phyloP scores from a whole-genome alignment of 1,140 invertebrate species.

The Scaptomyza montana region DNA sequence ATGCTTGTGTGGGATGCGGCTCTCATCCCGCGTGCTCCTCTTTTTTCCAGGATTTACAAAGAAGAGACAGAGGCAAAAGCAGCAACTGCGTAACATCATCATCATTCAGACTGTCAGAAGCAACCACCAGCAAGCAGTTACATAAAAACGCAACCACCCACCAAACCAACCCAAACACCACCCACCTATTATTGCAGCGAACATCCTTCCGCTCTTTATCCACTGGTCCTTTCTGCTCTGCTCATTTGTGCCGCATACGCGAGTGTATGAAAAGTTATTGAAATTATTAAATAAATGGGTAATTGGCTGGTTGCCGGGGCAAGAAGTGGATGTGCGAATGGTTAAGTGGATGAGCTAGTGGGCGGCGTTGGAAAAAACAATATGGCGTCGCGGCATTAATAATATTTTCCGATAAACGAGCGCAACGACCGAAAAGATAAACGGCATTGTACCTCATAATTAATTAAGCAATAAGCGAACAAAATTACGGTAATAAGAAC shows the following conservation, averaged over 20 bases:
- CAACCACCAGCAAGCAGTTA: slow-evolving; percentile 71
- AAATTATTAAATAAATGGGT: slow-evolving; percentile 80
- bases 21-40: slow-evolving; percentile 33
- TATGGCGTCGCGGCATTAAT: slow-evolving; percentile 57
- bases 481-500: slow-evolving; percentile 12
- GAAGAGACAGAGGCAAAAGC: slow-evolving; percentile 24
- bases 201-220: slow-evolving; percentile 6
- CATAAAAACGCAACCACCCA: slow-evolving; percentile 71
- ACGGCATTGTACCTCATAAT: slow-evolving; percentile 38
- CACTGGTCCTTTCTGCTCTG: background rate
- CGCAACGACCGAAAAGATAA: slow-evolving; percentile 13
- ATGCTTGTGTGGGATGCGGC: slow-evolving; percentile 37
- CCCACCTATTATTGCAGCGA: slow-evolving; percentile 68
- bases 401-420: slow-evolving; percentile 52
- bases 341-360: background rate
- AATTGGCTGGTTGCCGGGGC: slow-evolving; percentile 55
- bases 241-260: slow-evolving; percentile 33
- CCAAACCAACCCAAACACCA: slow-evolving; percentile 35
- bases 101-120: slow-evolving; percentile 58
- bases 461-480: slow-evolving; percentile 54
- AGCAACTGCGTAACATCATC: slow-evolving; percentile 57
- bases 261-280: slow-evolving; percentile 80
- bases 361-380: slow-evolving; percentile 49
- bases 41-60: slow-evolving; percentile 49
- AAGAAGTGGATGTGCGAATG: background rate